These are phyloP conservation scores for Geotrypetes seraphini DNA, from an alignment of 2,797 vertebrate genomes.

Conservation along the genomic window DNA sequence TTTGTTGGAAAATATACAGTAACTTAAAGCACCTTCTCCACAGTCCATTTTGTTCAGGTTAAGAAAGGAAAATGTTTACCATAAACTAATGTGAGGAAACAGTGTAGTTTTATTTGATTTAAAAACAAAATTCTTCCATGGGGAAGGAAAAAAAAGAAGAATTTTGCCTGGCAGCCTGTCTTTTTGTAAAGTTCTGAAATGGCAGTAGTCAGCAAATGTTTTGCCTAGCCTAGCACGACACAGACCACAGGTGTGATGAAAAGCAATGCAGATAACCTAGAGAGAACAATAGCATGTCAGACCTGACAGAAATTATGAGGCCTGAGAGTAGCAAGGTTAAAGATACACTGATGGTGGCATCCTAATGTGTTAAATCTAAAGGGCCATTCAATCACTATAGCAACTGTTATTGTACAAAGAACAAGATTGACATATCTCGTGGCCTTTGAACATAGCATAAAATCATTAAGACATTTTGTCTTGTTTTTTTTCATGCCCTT, in stretches of 20 bases:
- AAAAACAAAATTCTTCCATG: too few relatives aligned
- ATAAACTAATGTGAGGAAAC: too few relatives aligned
- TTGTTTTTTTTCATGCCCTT: conserved; percentile 7
- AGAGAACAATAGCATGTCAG: background rate
- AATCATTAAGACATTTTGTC: conserved; percentile 7
- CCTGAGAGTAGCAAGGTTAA: background rate
- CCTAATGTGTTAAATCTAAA: background rate
- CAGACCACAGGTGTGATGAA: too few relatives aligned
- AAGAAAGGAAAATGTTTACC: too few relatives aligned
- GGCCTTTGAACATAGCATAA: background rate
- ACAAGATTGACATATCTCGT: background rate
- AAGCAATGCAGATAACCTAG: background rate
- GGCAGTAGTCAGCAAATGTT: too few relatives aligned
- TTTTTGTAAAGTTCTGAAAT: background rate
- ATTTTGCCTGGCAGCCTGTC: background rate
- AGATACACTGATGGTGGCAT: too few relatives aligned
- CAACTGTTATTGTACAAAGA: background rate
- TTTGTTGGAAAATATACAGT: too few relatives aligned
- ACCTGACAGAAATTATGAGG: background rate
- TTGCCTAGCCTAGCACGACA: too few relatives aligned
- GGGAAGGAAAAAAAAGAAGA: background rate
- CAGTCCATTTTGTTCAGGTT: too few relatives aligned
- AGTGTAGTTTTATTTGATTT: too few relatives aligned
- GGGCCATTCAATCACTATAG: background rate
- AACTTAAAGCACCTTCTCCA: too few relatives aligned